Conservation (phyloP, 2,113 vertebrate genomes). For the Suncus etruscus region DNA sequence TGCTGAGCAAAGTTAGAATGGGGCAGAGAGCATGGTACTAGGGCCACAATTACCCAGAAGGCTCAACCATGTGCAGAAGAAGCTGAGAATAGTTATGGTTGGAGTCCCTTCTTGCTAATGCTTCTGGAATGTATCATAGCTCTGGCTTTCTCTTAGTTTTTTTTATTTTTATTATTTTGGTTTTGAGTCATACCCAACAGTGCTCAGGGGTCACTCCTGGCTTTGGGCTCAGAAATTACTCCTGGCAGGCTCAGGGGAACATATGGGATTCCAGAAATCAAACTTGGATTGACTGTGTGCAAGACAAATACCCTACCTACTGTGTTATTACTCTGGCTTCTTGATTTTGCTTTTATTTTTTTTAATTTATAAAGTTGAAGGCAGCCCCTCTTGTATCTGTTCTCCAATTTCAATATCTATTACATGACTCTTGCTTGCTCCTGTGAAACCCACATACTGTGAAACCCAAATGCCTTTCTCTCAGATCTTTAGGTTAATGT, state of each 20-base stretch:
- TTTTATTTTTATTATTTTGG: background rate
- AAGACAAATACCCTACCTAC: too few species aligned
- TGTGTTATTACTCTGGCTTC: conserved; percentile 17
- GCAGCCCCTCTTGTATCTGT: background rate
- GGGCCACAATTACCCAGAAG: background rate
- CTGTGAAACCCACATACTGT: too few species aligned
- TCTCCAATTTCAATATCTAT: background rate
- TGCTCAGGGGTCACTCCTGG: too few species aligned
- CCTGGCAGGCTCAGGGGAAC: too few species aligned
- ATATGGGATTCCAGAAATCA: too few species aligned
- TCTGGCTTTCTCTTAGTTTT: background rate
- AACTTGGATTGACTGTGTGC: too few species aligned
- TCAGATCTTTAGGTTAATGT: background rate
- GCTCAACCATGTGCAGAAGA: background rate
- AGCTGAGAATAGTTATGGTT: accelerated
- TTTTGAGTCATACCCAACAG: too few species aligned
- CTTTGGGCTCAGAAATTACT: too few species aligned
- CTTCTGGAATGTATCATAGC: background rate
- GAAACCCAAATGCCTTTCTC: background rate
- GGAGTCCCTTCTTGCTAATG: background rate
- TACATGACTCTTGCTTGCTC: background rate
- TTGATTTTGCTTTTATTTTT: background rate
- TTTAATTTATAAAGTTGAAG: too few species aligned
- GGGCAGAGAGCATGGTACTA: too few species aligned
- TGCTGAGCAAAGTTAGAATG: background rate